A percentile compares a stretch with the other conserved stretches of the same genome.
Evolutionary conservation across 1,140 invertebrate species (phyloP).

Genomic region (Leucophenga varia): DNA sequence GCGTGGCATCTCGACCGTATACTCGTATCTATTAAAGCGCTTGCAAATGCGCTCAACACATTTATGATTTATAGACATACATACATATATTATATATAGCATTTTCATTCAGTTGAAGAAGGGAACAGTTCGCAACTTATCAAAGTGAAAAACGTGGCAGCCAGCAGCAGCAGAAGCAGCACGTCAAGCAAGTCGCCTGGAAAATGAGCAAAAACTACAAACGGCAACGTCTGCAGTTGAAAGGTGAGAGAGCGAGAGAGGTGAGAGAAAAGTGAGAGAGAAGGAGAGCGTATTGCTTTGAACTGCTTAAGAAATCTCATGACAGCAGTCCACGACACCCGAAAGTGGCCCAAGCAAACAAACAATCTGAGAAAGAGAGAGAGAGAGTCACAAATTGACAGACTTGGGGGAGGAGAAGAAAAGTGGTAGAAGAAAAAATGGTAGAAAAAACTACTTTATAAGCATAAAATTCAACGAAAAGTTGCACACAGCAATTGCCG

Average conservation of each 20-base stretch:
- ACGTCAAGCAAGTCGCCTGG: slow-evolving; percentile 29
- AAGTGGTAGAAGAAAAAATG: background rate
- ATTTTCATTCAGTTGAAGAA: no score
- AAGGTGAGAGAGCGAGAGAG: slow-evolving; percentile 38
- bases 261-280: no score
- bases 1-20: no score
- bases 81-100: no score
- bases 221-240: slow-evolving; percentile 28
- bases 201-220: slow-evolving; percentile 39
- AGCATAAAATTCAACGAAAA: slow-evolving; percentile 28
- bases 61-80: no score
- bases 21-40: background rate
- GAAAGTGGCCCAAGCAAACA: slow-evolving; percentile 14
- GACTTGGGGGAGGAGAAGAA: slow-evolving; percentile 13
- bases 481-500: slow-evolving; percentile 17
- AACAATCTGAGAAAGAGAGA: slow-evolving; percentile 25
- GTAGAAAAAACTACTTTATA: slow-evolving; percentile 35
- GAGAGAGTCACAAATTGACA: slow-evolving; percentile 43
- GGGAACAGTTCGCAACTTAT: no score
- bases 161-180: no score
- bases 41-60: no score
- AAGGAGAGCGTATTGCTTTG: no score
- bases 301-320: slow-evolving; percentile 30
- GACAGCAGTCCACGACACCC: slow-evolving; percentile 23
- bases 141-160: slow-evolving; percentile 9